Evolutionary conservation across 2,888 invertebrate species (phyloP).

Genomic region (Dinocampus coccinellae): DNA sequence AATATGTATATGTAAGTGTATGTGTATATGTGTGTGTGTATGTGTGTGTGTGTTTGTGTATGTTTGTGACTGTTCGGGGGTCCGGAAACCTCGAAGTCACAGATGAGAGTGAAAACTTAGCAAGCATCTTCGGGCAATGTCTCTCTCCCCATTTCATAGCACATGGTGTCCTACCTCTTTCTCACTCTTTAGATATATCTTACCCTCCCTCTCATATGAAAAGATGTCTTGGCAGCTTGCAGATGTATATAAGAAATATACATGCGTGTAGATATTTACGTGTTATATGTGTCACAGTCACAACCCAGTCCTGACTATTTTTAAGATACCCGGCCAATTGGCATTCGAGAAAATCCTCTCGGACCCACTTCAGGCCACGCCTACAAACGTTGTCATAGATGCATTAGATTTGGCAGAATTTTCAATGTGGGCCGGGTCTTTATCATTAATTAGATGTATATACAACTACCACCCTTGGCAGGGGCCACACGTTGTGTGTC

Average conservation of each 20-base stretch:
- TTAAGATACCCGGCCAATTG: slow-evolving; percentile 61
- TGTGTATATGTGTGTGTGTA: no score
- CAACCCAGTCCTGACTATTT: slow-evolving; percentile 64
- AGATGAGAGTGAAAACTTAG: slow-evolving; percentile 62
- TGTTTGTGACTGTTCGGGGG: slow-evolving; percentile 36
- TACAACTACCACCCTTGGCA: slow-evolving; percentile 9
- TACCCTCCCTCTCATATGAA: slow-evolving; percentile 33
- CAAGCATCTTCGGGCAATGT: slow-evolving; percentile 50
- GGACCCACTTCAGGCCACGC: slow-evolving; percentile 54
- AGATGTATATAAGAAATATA: not conserved
- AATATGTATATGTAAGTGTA: not conserved
- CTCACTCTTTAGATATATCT: slow-evolving; percentile 19
- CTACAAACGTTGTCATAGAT: slow-evolving; percentile 54
- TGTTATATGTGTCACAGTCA: slow-evolving; percentile 52
- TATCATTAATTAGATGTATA: slow-evolving; percentile 50
- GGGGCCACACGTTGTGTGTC: not conserved
- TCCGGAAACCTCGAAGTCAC: slow-evolving; percentile 57
- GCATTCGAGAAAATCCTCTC: slow-evolving; percentile 51
- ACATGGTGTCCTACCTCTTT: slow-evolving; percentile 45
- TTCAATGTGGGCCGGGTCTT: slow-evolving; percentile 59
- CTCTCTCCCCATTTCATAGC: slow-evolving; percentile 47
- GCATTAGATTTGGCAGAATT: slow-evolving; percentile 51
- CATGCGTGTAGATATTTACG: slow-evolving; percentile 52
- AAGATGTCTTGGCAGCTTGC: slow-evolving; percentile 22
- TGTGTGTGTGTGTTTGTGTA: not conserved